Evolutionary conservation across 2,888 invertebrate genomes (phyloP), one percentile per base, ranked within the genome.

Genomic region (Conchocele bisecta): DNA sequence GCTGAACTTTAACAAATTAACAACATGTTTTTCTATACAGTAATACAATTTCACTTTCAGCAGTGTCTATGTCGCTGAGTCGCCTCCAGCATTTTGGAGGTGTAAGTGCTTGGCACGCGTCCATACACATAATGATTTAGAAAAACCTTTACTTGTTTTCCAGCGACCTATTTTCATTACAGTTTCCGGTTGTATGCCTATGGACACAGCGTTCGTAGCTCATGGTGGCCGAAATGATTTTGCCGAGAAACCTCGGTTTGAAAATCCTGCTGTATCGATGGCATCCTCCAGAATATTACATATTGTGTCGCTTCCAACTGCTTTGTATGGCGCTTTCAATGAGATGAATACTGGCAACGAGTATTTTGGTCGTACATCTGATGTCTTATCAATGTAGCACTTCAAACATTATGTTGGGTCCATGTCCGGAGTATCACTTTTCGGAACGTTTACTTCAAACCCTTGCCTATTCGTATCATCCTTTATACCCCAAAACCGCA

Each of bases 401-500:
- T 22, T 61, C 6, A 61, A 35, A 53, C 41, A 51, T 15, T 33
- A 7, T 3, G 53, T 35, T 20, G 61, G 53, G 37, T 61, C 61
- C 28, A 31, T 26, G 17, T 39, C 15, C 17, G 1, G 9, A 41
- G 39, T 41, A 35, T 42, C 31, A 20, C 22, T 24, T 24, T 31
- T 42, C 9, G 59, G 59, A 20, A 60, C 24, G 22, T 6, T 33
- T 0, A 66, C 51, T 26, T 66, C 58, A 37, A 60, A 67, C 2
- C 60, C 60, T 15, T 39, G 42, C 13, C 66, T 20, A 9, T 39
- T 35, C n/a, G 39, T 51, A 28, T 66, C 66, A 59, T 66, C 59
- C 44, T 66, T 58, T 31, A 66, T 58, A n/a, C 51, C 58, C 58
- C 31, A 59, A 59, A 59, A 51, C 13, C 41, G 58, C 33, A 66